A percentile compares a stretch with the other conserved stretches of the same genome.
phyloP scores from a whole-genome alignment of 2,113 vertebrate genomes.

The Scalopus aquaticus region DNA sequence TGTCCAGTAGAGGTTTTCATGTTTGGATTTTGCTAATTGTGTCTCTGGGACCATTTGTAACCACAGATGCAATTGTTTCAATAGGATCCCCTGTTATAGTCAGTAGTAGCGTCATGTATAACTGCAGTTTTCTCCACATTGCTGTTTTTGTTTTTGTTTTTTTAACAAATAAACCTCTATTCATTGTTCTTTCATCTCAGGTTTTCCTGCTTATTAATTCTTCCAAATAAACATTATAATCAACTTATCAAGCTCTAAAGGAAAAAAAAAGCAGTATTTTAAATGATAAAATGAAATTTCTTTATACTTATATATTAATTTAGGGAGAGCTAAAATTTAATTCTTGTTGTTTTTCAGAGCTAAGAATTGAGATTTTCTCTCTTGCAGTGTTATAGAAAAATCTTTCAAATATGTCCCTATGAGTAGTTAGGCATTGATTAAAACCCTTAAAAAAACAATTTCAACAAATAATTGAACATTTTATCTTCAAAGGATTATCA shows the following conservation, averaged over 20 bases:
- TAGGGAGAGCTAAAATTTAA: neutral
- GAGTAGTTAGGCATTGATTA: slow-evolving; percentile 27
- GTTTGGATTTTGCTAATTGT: neutral
- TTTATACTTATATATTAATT: neutral
- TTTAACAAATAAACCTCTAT: neutral
- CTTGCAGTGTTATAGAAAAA: neutral
- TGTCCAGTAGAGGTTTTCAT: neutral
- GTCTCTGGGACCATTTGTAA: too few species aligned
- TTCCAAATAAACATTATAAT: slow-evolving; percentile 8
- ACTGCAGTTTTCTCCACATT: neutral
- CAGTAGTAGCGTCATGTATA: neutral
- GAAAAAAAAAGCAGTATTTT: neutral
- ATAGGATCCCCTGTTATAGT: neutral
- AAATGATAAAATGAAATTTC: neutral
- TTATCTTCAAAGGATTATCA: slow-evolving; percentile 56
- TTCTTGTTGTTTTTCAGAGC: slow-evolving; percentile 2
- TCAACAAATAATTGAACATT: slow-evolving; percentile 52
- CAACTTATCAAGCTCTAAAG: neutral
- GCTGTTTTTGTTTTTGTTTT: neutral
- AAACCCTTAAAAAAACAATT: slow-evolving; percentile 46
- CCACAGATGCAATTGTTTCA: neutral
- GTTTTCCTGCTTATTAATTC: neutral
- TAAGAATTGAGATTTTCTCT: neutral
- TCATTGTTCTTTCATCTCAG: neutral
- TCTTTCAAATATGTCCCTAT: neutral